A percentile compares a stretch with the other conserved stretches of the same genome.
phyloP scores from a whole-genome alignment of 2,888 invertebrate species.

The Teleogryllus oceanicus region DNA sequence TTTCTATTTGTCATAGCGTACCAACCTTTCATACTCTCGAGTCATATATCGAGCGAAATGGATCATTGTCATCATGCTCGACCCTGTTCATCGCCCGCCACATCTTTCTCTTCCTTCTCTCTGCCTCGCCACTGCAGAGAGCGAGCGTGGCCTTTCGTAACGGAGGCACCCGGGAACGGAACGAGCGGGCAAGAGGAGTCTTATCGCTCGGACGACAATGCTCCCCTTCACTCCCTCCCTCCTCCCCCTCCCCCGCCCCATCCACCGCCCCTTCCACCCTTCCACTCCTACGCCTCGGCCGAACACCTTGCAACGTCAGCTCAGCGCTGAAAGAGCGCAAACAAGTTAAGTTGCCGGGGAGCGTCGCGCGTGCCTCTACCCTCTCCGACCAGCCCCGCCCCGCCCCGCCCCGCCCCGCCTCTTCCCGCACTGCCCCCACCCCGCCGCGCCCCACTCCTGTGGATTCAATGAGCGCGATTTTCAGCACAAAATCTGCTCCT shows the following conservation, averaged over 20 bases:
- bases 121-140: background rate
- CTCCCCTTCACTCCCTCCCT: background rate
- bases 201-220: conserved; percentile 18
- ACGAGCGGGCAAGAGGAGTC: background rate
- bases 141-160: too few relatives aligned
- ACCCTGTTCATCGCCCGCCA: background rate
- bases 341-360: conserved; percentile 18
- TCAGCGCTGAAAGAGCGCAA: conserved; percentile 1
- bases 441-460: background rate
- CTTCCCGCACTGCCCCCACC: background rate
- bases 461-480: conserved; percentile 18
- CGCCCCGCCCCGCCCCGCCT: background rate
- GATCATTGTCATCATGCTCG: too few relatives aligned
- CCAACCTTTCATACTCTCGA: too few relatives aligned
- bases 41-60: too few relatives aligned
- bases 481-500: background rate
- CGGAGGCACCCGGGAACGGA: background rate
- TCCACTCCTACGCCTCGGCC: background rate
- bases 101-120: background rate
- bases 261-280: background rate
- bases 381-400: background rate
- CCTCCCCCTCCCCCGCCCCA: background rate
- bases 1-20: too few relatives aligned
- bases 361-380: background rate
- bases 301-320: conserved; percentile 7